Evolutionary conservation across 1,140 invertebrate genomes (phyloP).

Genomic region (Papilio polytes): DNA sequence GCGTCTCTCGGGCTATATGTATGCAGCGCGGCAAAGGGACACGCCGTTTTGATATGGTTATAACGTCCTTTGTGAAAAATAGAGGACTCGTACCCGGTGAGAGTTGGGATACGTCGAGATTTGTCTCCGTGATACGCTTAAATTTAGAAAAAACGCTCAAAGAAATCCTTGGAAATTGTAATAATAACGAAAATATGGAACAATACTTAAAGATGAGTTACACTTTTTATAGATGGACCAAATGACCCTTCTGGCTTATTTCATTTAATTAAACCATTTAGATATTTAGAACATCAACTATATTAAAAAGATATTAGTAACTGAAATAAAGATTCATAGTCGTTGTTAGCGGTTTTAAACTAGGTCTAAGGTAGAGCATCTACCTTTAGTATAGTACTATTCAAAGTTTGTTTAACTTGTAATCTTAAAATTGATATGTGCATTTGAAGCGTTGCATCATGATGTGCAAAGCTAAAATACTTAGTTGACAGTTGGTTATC

Average conservation of each 20-base stretch:
- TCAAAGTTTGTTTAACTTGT: too few relatives aligned
- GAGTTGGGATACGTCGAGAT: constrained; percentile 71
- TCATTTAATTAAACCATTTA: background rate
- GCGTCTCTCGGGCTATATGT: constrained; percentile 67
- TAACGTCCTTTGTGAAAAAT: constrained; percentile 80
- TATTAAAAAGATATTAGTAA: background rate
- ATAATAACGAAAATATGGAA: constrained; percentile 52
- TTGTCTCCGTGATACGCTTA: constrained; percentile 79
- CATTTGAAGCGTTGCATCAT: background rate
- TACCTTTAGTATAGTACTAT: too few relatives aligned
- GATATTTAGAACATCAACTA: background rate
- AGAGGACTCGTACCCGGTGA: constrained; percentile 71
- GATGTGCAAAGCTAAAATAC: constrained; percentile 42
- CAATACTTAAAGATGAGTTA: background rate
- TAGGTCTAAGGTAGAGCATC: too few relatives aligned
- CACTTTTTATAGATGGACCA: background rate
- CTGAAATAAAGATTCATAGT: too few relatives aligned
- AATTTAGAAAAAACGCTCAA: constrained; percentile 69
- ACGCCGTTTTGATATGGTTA: constrained; percentile 81
- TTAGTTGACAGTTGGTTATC: background rate
- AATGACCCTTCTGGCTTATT: too few relatives aligned
- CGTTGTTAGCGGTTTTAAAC: too few relatives aligned
- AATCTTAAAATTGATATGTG: background rate
- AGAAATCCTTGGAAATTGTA: constrained; percentile 69
- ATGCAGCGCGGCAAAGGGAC: constrained; percentile 78